A percentile compares a stretch with the other conserved stretches of the same genome.
Conservation (phyloP, 2,888 invertebrate species). For the Cataglyphis cursor region DNA sequence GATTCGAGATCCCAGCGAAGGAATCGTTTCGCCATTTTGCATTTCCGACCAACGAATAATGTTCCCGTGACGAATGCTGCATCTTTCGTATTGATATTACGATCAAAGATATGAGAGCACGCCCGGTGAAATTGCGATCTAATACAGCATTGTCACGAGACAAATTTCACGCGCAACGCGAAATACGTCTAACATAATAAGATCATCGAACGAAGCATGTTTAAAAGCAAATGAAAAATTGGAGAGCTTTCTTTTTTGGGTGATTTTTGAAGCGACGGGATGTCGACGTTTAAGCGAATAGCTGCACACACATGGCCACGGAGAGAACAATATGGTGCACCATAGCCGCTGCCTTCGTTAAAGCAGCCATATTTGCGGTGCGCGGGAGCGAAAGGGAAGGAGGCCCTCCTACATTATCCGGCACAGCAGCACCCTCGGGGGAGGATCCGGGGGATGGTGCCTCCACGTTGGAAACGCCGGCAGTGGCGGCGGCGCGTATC, state of each 20-base stretch:
- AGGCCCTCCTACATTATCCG: constrained; percentile 75
- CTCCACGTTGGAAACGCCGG: constrained; percentile 70
- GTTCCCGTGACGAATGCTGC: neutral
- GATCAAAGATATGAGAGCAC: neutral
- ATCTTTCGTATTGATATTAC: constrained; percentile 4
- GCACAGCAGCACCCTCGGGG: constrained; percentile 79
- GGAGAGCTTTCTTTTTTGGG: neutral
- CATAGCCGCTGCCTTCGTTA: constrained; percentile 79
- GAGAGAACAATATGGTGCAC: constrained; percentile 79
- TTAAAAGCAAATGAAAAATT: constrained; percentile 6
- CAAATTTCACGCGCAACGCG: neutral
- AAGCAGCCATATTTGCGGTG: constrained; percentile 85
- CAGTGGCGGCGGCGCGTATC: constrained; percentile 84
- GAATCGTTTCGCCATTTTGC: constrained; percentile 17
- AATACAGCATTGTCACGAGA: neutral
- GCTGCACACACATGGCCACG: constrained; percentile 61
- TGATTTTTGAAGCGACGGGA: constrained; percentile 13
- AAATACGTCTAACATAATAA: neutral
- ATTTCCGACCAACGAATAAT: neutral
- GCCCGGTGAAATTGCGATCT: neutral
- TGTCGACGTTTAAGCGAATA: constrained; percentile 57
- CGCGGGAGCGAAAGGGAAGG: constrained; percentile 67
- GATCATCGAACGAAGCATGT: neutral
- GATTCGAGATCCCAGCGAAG: constrained; percentile 3
- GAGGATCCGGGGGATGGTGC: constrained; percentile 79